Conservation (phyloP, 1,140 invertebrate species). For the Saccostrea echinata region DNA sequence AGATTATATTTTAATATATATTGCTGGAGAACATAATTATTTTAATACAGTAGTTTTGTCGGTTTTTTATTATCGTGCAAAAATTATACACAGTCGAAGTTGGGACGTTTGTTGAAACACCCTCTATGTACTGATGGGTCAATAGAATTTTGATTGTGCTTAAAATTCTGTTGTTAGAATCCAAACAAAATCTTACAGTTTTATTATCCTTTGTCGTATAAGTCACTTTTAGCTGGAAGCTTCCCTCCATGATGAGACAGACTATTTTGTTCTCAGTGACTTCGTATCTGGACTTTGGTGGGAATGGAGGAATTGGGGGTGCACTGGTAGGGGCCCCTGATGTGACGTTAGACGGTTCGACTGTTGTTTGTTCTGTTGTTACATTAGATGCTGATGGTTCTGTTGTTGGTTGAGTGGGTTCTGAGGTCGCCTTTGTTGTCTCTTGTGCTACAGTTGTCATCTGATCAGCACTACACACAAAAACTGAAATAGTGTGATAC, state of each 20-base stretch:
- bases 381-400: not conserved
- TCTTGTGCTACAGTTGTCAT: not conserved
- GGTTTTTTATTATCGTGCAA: too few species aligned
- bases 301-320: not conserved
- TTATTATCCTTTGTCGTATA: conserved; percentile 47
- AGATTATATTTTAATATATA: too few species aligned
- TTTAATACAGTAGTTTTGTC: too few species aligned
- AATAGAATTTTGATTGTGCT: too few species aligned
- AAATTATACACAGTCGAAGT: too few species aligned
- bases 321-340: not conserved
- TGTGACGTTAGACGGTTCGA: not conserved
- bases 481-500: not conserved
- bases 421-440: not conserved
- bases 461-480: conserved; percentile 18
- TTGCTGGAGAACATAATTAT: too few species aligned
- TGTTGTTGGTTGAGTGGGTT: not conserved
- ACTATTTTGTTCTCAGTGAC: not conserved
- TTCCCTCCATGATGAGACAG: not conserved
- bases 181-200: conserved; percentile 29
- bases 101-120: too few species aligned
- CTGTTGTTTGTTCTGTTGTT: not conserved
- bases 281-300: not conserved
- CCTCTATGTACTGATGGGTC: too few species aligned
- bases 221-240: not conserved
- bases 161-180: too few species aligned